Evolutionary conservation across 2,888 invertebrate species (phyloP).

Genomic region (Iphiclides podalirius): DNA sequence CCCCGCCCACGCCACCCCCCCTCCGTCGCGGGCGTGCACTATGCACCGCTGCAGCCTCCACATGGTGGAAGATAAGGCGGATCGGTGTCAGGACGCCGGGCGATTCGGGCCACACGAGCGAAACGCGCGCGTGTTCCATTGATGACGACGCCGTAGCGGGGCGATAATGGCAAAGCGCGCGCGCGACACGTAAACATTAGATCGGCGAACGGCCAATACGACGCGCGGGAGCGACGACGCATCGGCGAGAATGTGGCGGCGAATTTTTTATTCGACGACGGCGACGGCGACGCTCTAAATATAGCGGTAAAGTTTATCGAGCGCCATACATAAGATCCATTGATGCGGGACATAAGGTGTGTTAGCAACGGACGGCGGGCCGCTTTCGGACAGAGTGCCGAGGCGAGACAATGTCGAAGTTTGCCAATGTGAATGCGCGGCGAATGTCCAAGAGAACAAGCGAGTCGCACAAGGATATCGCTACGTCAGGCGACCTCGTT

Average conservation of each 20-base stretch:
- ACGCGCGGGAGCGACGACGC: slow-evolving; percentile 11
- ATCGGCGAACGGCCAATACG: slow-evolving; percentile 35
- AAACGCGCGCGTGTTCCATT: slow-evolving; percentile 61
- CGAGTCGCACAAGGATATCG: not conserved
- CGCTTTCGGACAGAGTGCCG: not conserved
- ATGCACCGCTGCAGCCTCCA: slow-evolving; percentile 71
- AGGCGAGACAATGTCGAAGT: slow-evolving; percentile 2
- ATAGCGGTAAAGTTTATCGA: not conserved
- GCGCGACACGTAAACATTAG: slow-evolving; percentile 50
- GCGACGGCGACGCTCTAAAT: slow-evolving; percentile 4
- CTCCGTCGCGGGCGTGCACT: slow-evolving; percentile 48
- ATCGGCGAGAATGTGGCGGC: not conserved
- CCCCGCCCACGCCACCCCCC: slow-evolving; percentile 33
- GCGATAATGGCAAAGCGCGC: slow-evolving; percentile 54
- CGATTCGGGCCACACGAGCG: slow-evolving; percentile 44
- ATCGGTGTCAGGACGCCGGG: slow-evolving; percentile 38
- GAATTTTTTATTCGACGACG: not conserved
- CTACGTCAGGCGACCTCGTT: not conserved
- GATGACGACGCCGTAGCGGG: slow-evolving; percentile 32
- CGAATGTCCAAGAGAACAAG: not conserved
- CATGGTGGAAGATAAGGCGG: slow-evolving; percentile 59
- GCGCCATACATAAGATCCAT: not conserved
- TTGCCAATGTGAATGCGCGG: not conserved
- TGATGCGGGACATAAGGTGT: slow-evolving; percentile 6
- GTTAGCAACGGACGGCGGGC: slow-evolving; percentile 2